Evolutionary conservation across 2,888 invertebrate genomes (phyloP).

Genomic region (Diaprepes abbreviatus): DNA sequence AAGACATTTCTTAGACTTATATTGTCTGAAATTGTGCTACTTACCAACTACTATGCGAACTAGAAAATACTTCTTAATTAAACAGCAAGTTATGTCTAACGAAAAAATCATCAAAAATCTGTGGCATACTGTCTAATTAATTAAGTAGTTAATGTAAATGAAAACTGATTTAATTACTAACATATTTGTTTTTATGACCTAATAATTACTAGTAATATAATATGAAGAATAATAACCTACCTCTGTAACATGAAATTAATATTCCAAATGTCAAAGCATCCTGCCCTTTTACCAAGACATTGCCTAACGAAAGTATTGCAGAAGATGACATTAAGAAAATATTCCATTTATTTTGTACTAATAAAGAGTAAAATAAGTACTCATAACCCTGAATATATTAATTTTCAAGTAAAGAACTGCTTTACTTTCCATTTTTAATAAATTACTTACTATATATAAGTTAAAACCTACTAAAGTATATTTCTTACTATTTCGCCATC

Average conservation of each 20-base stretch:
- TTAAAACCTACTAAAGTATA: too few species aligned
- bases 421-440: background rate
- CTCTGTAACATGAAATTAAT: background rate
- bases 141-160: too few species aligned
- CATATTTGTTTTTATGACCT: too few species aligned
- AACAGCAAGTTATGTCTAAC: too few species aligned
- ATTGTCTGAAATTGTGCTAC: too few species aligned
- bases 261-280: slow-evolving; percentile 3
- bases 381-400: background rate
- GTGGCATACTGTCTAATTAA: too few species aligned
- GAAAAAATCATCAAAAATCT: too few species aligned
- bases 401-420: background rate
- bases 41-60: too few species aligned
- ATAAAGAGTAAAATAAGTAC: background rate
- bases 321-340: slow-evolving; percentile 15
- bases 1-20: too few species aligned
- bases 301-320: slow-evolving; percentile 5
- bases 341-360: background rate
- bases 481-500: background rate
- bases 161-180: too few species aligned
- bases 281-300: background rate
- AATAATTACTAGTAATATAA: too few species aligned
- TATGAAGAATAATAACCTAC: background rate
- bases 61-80: too few species aligned
- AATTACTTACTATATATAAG: background rate